Base-by-base conservation (phyloP, 2,888 invertebrate genomes). In the Steromphala cineraria region DNA sequence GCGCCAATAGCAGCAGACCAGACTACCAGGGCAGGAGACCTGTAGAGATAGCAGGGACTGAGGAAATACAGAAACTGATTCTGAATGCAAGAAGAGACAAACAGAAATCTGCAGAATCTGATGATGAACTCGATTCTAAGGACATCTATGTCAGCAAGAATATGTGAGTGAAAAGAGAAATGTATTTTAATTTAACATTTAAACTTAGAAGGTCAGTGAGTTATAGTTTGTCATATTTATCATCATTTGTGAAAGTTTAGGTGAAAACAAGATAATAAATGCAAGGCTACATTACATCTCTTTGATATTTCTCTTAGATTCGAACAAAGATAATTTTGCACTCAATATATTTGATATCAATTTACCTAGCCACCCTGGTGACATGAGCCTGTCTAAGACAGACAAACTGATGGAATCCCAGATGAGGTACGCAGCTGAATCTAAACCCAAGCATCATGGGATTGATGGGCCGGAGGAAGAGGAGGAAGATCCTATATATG, bases 331-430 rank as follows among this genome's bases (percentile, higher is more conserved):
- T n/a, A n/a, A n/a, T n/a, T n/a, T n/a, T n/a, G n/a, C n/a, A n/a
- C n/a, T n/a, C n/a, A n/a, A n/a, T n/a, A n/a, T n/a, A n/a, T n/a
- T n/a, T n/a, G n/a, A n/a, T n/a, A n/a, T n/a, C n/a, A n/a, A n/a
- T n/a, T n/a, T n/a, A n/a, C 83, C 19, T 85, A 90, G 90, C 8
- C 83, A 85, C 8, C 78, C 86, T 13, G 79, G 84, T 53, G 87
- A 87, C 71, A 40, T 83, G 36, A 82, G 88, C 0, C 82, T 90
- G 36, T 86, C 89, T 2, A 89, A 89, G 56, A 85, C 86, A 13
- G 90, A 90, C 81, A 85, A 87, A 75, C 71, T 89, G 40, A 36
- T 83, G 76, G 90, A 90, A 56, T 83, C 82, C 2, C 77, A 82
- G 80, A 84, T 76, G 24, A 21, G 80, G 19, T 77, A 62, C 62